phyloP scores from a whole-genome alignment of 1,140 invertebrate genomes.

The Rhagoletis zephyria region DNA sequence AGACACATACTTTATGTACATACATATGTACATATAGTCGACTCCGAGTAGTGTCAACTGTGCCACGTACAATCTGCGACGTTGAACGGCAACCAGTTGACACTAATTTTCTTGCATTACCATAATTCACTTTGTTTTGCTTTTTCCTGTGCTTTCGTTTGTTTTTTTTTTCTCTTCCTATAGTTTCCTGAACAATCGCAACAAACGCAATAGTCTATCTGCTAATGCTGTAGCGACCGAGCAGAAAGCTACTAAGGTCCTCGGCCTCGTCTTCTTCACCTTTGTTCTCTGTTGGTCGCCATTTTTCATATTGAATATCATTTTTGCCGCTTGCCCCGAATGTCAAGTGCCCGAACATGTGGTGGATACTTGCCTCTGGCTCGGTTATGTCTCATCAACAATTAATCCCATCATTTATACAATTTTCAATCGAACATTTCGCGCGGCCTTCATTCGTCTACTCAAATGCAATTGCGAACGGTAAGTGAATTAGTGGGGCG shows the following conservation, averaged over 20 bases:
- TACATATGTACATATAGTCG: background rate
- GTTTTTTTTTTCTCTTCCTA: background rate
- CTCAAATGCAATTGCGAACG: conserved; percentile 83
- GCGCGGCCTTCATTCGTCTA: conserved; percentile 86
- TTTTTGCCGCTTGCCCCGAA: conserved; percentile 83
- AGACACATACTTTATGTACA: background rate
- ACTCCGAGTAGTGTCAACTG: background rate
- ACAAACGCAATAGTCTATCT: conserved; percentile 79
- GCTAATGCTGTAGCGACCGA: conserved; percentile 87
- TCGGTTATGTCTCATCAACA: conserved; percentile 90
- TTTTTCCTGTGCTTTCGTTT: background rate
- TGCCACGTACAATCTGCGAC: background rate
- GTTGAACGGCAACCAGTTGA: no score
- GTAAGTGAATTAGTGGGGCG: conserved; percentile 72
- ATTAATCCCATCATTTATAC: conserved; percentile 91
- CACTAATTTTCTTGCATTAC: background rate
- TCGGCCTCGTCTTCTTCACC: conserved; percentile 90
- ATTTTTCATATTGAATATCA: conserved; percentile 89
- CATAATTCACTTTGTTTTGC: background rate
- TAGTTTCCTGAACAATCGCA: conserved; percentile 80
- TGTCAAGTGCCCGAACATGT: conserved; percentile 79
- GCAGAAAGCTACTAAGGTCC: conserved; percentile 86
- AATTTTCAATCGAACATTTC: conserved; percentile 89
- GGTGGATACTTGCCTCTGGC: conserved; percentile 86
- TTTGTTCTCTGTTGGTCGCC: conserved; percentile 93